Conservation (phyloP, 1,140 invertebrate genomes). For the Teleogryllus occipitalis region DNA sequence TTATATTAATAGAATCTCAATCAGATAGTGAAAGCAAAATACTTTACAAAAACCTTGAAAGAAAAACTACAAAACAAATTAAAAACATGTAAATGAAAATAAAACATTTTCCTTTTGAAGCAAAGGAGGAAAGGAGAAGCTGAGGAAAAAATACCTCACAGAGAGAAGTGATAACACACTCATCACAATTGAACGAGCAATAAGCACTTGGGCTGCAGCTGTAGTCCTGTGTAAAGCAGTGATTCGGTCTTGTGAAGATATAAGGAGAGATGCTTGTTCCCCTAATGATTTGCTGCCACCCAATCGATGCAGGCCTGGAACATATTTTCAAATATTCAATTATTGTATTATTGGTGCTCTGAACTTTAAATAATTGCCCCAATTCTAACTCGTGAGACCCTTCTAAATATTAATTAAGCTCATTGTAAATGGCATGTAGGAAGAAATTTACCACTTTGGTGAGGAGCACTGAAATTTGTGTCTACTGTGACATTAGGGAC, state of each 20-base stretch:
- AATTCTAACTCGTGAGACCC: too few species aligned
- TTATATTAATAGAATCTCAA: too few species aligned
- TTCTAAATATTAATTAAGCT: too few species aligned
- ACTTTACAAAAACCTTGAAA: neutral
- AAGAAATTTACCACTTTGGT: neutral
- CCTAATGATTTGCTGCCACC: conserved; percentile 33
- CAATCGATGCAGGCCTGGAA: neutral
- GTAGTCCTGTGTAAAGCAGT: conserved; percentile 43
- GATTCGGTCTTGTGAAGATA: conserved; percentile 40
- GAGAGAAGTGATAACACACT: conserved; percentile 46
- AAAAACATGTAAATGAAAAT: neutral
- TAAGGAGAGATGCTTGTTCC: conserved; percentile 42
- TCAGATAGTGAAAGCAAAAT: too few species aligned
- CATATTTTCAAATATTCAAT: neutral
- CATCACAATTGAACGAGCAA: conserved; percentile 47
- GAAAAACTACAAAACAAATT: neutral
- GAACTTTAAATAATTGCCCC: too few species aligned
- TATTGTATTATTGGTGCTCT: too few species aligned
- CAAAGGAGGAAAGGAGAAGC: neutral
- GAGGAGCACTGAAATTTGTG: conserved; percentile 14
- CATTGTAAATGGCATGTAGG: too few species aligned
- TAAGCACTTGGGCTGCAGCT: conserved; percentile 42
- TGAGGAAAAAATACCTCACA: conserved; percentile 36
- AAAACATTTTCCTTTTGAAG: neutral
- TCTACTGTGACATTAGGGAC: conserved; percentile 33